Evolutionary conservation across 2,888 invertebrate genomes (phyloP), one percentile per base, ranked within the genome.

Genomic region (Drosophila incognita): DNA sequence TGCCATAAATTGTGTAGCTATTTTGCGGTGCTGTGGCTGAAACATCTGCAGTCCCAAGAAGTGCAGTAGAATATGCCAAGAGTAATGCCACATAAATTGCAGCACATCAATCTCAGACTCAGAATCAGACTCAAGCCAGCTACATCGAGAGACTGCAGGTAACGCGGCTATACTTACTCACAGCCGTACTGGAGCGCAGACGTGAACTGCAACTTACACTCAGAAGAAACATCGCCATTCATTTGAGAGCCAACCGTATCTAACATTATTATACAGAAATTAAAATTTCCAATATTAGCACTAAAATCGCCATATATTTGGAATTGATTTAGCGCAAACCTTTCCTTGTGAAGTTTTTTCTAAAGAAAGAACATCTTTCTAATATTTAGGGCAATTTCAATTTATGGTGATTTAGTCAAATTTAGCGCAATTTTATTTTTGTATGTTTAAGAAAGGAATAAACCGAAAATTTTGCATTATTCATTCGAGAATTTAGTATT

Each of bases 21-120:
- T 74, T 76, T 72, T 83, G 84, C 56, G 79, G 69, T 65, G 31
- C 64, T 42, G 11, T 21, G 21, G 15, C 29, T 48, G 70, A 74
- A 78, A 63, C 74, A 74, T 73, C 68, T 79, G 76, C 81, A 86
- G 82, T 69, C 58, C 69, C 83, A 88, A 81, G 76, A 79, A 83
- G 83, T 90, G 87, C 87, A 82, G 79, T 62, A 66, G 74, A 83
- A 79, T 79, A 65, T 46, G 15, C 69, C 76, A 64, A 77, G 81
- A 69, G 79, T 74, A 81, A 81, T 88, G 75, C 77, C 74, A 73
- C 83, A 86, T 74, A 88, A 87, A 87, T 89, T 89, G 82, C 74
- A 62, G 56, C 48, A 74, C 89, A 87, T 87, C 90, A 87, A 87
- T 87, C 90, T 90, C 46, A 46, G 46, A 46, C 24, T 46, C 80